phyloP scores from a whole-genome alignment of 2,888 invertebrate species.

The Drosophila limbata region DNA sequence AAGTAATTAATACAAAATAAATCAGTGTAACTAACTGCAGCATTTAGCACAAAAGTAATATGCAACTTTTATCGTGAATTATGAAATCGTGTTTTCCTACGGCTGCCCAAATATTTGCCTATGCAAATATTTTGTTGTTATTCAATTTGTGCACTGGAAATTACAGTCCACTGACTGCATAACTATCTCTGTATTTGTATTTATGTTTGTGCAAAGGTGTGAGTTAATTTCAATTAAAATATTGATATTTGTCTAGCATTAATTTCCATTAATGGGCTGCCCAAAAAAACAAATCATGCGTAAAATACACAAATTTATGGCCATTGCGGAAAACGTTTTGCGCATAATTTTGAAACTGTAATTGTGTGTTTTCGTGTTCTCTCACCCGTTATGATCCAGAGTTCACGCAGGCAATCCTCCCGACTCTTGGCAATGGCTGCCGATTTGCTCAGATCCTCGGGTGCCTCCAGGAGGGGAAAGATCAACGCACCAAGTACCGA shows the following conservation, averaged over 20 bases:
- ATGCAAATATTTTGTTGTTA: constrained; percentile 65
- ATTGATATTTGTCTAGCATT: constrained; percentile 65
- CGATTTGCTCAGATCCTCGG: constrained; percentile 88
- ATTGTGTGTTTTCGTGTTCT: constrained; percentile 5
- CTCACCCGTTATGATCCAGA: constrained; percentile 93
- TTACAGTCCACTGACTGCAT: constrained; percentile 29
- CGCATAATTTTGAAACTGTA: constrained; percentile 37
- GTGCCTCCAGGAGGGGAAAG: constrained; percentile 91
- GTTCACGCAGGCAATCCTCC: constrained; percentile 90
- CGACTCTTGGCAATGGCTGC: constrained; percentile 88
- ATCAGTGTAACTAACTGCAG: constrained; percentile 42
- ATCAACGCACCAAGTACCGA: constrained; percentile 91
- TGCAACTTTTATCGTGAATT: constrained; percentile 14
- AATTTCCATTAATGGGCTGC: constrained; percentile 47
- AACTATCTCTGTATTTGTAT: neutral
- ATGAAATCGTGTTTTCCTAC: constrained; percentile 32
- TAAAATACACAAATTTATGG: constrained; percentile 53
- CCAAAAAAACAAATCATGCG: constrained; percentile 60
- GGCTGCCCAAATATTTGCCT: constrained; percentile 59
- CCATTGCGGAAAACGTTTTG: constrained; percentile 38
- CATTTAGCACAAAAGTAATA: constrained; percentile 11
- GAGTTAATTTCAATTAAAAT: constrained; percentile 62
- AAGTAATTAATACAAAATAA: constrained; percentile 72
- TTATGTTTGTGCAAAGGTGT: constrained; percentile 1
- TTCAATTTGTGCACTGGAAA: constrained; percentile 57